Conservation (phyloP, 2,113 vertebrate genomes). For the Haliaeetus leucogaster region DNA sequence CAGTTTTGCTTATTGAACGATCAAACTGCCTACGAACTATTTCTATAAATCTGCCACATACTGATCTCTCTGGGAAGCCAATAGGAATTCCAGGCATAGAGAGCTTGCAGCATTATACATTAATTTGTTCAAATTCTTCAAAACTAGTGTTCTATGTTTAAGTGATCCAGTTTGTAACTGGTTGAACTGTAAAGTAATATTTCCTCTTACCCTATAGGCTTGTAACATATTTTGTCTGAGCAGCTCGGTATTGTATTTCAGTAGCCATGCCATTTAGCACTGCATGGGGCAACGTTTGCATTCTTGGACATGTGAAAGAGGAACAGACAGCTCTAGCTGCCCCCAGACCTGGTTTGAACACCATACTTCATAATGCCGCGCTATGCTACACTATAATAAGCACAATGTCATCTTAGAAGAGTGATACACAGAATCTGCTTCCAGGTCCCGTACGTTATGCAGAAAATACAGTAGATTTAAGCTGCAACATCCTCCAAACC, state of each 20-base stretch:
- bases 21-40: neutral
- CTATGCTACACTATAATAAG: neutral
- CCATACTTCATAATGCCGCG: neutral
- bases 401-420: neutral
- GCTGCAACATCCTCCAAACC: neutral
- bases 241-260: neutral
- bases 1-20: conserved; percentile 10
- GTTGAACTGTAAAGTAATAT: neutral
- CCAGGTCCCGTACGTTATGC: neutral
- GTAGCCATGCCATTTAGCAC: neutral
- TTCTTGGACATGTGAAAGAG: neutral
- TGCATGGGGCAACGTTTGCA: neutral
- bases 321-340: neutral
- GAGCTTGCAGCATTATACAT: neutral
- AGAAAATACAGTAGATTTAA: neutral
- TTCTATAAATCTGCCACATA: conserved; percentile 22
- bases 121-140: neutral
- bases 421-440: neutral
- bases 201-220: neutral
- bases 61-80: neutral
- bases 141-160: neutral
- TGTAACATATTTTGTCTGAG: conserved; percentile 5
- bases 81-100: neutral
- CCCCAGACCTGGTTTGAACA: neutral
- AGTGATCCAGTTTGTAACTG: neutral